Percentiles rank a stretch among this genome's conserved stretches.
phyloP scores from a whole-genome alignment of 2,797 vertebrate genomes.

The Cirrhinus mrigala region DNA sequence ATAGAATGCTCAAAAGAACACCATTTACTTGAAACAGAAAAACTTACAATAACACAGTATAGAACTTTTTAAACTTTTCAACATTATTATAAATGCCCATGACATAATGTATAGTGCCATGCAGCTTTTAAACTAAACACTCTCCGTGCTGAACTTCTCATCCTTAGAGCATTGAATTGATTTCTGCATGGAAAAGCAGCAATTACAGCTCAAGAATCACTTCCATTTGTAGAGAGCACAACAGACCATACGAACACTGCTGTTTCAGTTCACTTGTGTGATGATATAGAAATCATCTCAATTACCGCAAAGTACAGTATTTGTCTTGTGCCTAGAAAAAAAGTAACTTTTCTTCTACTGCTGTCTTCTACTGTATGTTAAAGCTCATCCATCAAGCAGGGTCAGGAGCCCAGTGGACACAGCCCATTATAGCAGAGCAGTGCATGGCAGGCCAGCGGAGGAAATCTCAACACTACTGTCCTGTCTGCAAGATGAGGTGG shows the following conservation, averaged over 20 bases:
- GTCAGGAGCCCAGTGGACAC: slow-evolving; percentile 35
- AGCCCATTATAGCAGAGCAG: slow-evolving; percentile 41
- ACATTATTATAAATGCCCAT: background rate
- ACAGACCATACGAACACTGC: background rate
- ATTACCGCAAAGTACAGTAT: background rate
- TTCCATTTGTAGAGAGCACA: background rate
- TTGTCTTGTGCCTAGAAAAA: slow-evolving; percentile 21
- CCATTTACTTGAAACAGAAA: background rate
- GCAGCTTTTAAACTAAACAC: slow-evolving; percentile 5
- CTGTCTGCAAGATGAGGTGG: slow-evolving; percentile 55
- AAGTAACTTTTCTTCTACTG: background rate
- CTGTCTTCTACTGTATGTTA: slow-evolving; percentile 33
- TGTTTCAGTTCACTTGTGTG: background rate
- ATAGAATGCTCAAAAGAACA: too few species aligned
- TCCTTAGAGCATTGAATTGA: slow-evolving; percentile 3
- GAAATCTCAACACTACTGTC: slow-evolving; percentile 46
- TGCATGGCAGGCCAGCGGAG: slow-evolving; percentile 46
- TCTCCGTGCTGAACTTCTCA: background rate
- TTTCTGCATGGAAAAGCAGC: background rate
- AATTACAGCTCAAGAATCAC: slow-evolving; percentile 16
- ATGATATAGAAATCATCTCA: background rate
- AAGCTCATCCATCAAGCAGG: slow-evolving; percentile 22
- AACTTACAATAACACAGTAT: background rate
- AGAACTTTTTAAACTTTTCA: background rate
- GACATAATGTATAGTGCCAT: background rate